Conservation (phyloP, 2,888 invertebrate species). For the Rapana venosa region DNA sequence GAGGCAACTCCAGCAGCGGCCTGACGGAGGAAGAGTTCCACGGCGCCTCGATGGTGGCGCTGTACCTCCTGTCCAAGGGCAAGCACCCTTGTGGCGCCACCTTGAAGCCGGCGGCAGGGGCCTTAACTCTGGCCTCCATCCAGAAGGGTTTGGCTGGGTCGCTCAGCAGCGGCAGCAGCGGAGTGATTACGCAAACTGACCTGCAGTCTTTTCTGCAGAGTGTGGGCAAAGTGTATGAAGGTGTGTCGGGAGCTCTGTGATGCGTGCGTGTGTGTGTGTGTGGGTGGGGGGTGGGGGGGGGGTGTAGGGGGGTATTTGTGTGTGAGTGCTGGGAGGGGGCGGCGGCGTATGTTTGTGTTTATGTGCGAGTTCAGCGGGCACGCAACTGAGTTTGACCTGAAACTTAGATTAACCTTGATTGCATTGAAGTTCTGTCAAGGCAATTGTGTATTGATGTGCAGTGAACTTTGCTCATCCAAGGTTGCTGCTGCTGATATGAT, state of each 20-base stretch:
- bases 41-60: background rate
- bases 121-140: background rate
- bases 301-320: too few species aligned
- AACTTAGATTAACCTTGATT: too few species aligned
- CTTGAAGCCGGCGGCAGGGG: background rate
- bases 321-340: too few species aligned
- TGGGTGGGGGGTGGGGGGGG: too few species aligned
- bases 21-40: constrained; percentile 26
- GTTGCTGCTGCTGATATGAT: too few species aligned
- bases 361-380: too few species aligned
- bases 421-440: too few species aligned
- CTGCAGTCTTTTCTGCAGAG: background rate
- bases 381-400: too few species aligned
- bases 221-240: background rate
- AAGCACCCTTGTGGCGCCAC: constrained; percentile 34
- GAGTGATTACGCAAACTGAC: background rate
- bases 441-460: too few species aligned
- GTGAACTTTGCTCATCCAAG: too few species aligned
- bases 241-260: background rate
- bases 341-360: too few species aligned
- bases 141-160: background rate
- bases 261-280: background rate
- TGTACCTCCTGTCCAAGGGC: constrained; percentile 28
- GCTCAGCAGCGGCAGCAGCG: background rate
- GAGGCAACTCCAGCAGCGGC: background rate